Percentiles rank a stretch among this genome's conserved stretches.
Evolutionary conservation across 2,888 invertebrate species (phyloP).

Genomic region (Eupithecia subfuscata): DNA sequence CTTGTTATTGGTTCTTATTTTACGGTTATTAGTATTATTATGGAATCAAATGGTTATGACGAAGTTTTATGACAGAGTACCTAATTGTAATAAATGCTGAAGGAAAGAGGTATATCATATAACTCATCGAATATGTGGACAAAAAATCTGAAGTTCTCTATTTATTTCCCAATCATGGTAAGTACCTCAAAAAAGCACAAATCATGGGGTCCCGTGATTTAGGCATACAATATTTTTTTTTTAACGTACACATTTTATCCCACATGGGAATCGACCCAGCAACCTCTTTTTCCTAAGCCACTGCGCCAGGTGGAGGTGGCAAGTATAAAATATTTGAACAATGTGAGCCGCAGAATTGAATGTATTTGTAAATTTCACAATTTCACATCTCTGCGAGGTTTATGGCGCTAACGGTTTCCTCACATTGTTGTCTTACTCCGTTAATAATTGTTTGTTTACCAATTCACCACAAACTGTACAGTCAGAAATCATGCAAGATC

Average conservation of each 20-base stretch:
- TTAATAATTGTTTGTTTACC: slow-evolving; percentile 23
- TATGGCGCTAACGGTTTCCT: slow-evolving; percentile 14
- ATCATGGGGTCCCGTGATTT: background rate
- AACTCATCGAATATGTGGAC: background rate
- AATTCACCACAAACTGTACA: slow-evolving; percentile 7
- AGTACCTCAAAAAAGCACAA: background rate
- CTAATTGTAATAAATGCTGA: background rate
- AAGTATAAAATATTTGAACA: background rate
- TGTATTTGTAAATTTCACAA: slow-evolving; percentile 18
- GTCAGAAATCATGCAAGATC: background rate
- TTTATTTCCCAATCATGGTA: background rate
- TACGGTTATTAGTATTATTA: background rate
- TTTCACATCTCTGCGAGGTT: background rate
- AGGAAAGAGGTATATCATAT: background rate
- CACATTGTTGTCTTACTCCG: slow-evolving; percentile 16
- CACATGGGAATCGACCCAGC: background rate
- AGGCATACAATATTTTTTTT: background rate
- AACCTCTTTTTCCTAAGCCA: background rate
- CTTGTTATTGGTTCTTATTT: slow-evolving; percentile 7
- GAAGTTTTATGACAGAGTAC: background rate
- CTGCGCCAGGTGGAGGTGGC: background rate
- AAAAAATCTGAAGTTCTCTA: background rate
- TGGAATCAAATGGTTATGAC: background rate
- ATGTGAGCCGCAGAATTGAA: background rate
- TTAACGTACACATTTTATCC: background rate